Evolutionary conservation across 2,797 vertebrate species (phyloP).

Genomic region (Pogoniulus pusillus): DNA sequence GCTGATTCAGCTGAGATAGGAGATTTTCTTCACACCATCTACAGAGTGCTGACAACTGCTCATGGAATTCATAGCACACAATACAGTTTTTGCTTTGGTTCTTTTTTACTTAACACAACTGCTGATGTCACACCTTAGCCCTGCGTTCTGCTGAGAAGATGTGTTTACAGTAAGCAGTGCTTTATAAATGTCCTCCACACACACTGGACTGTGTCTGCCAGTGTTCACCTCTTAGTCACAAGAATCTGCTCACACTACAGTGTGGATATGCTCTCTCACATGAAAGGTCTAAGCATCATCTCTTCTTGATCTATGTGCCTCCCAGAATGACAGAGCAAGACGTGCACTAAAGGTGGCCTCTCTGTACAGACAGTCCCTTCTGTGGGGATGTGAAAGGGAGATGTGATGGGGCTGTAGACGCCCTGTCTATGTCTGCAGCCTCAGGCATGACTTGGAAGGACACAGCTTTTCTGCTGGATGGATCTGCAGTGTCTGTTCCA

Average conservation of each 20-base stretch:
- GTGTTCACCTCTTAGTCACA: background rate
- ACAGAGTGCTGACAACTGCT: background rate
- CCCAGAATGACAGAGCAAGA: background rate
- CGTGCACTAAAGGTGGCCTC: background rate
- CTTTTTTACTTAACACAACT: background rate
- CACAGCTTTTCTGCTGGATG: background rate
- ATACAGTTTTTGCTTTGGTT: no score
- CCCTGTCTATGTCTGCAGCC: background rate
- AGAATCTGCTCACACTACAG: background rate
- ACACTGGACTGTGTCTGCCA: background rate
- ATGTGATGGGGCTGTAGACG: rapidly evolving
- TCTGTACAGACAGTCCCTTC: background rate
- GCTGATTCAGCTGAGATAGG: background rate
- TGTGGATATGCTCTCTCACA: background rate
- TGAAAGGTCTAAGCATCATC: background rate
- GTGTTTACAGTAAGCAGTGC: background rate
- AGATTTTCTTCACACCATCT: background rate
- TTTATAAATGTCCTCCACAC: background rate
- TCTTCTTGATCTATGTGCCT: background rate
- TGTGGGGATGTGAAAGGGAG: background rate
- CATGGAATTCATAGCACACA: rapidly evolving
- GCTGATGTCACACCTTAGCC: background rate
- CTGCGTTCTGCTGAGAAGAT: background rate
- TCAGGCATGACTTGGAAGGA: background rate
- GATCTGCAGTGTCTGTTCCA: background rate